Conservation (phyloP, 2,888 invertebrate species). For the Ennomos quercinarius region DNA sequence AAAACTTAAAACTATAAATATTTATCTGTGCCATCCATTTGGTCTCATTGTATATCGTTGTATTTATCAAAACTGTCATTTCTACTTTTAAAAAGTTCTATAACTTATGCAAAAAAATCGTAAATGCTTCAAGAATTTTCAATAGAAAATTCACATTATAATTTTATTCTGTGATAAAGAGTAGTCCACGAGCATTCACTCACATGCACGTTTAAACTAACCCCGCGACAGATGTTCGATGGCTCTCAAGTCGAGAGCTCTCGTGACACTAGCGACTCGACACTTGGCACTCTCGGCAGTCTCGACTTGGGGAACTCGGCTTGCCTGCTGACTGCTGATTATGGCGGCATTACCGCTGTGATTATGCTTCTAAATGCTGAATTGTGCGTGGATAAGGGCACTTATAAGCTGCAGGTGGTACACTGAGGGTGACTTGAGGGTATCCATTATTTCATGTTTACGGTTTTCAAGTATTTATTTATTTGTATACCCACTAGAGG, state of each 20-base stretch:
- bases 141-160: slow-evolving; percentile 4
- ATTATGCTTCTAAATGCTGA: slow-evolving; percentile 25
- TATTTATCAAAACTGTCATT: too few relatives aligned
- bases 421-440: neutral
- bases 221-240: slow-evolving; percentile 74
- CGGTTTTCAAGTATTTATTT: neutral
- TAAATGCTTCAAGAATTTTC: too few relatives aligned
- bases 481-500: too few relatives aligned
- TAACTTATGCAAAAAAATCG: too few relatives aligned
- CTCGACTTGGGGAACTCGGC: neutral
- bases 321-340: slow-evolving; percentile 31
- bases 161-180: slow-evolving; percentile 16
- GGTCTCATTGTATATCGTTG: too few relatives aligned
- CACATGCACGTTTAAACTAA: slow-evolving; percentile 45
- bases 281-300: neutral
- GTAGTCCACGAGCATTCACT: slow-evolving; percentile 32
- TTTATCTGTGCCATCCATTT: too few relatives aligned
- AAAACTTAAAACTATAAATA: too few relatives aligned
- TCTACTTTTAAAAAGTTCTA: too few relatives aligned
- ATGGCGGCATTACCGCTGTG: slow-evolving; percentile 15
- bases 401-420: slow-evolving; percentile 13
- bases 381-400: slow-evolving; percentile 26
- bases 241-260: slow-evolving; percentile 61
- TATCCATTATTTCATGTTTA: neutral
- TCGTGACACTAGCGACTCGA: slow-evolving; percentile 35